phyloP scores from a whole-genome alignment of 2,113 vertebrate species.

The Phainopepla nitens region DNA sequence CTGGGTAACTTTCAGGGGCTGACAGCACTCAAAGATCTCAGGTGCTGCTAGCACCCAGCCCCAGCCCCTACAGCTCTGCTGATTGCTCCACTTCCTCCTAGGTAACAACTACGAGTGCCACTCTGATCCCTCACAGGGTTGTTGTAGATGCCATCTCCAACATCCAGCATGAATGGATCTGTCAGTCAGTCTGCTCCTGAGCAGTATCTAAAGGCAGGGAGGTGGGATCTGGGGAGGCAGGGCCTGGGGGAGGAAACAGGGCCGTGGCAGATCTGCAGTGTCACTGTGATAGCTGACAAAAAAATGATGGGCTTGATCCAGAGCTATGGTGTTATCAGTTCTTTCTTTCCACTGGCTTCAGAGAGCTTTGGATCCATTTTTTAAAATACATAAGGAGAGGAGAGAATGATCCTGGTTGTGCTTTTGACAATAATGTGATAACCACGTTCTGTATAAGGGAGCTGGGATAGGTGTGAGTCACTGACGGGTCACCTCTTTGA shows the following conservation, averaged over 20 bases:
- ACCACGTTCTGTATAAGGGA: neutral
- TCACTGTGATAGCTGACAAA: neutral
- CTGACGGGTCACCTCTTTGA: neutral
- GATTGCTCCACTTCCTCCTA: neutral
- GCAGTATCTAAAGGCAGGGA: neutral
- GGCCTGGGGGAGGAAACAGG: rapidly evolving
- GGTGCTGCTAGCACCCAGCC: neutral
- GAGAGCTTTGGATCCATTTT: neutral
- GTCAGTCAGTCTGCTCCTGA: neutral
- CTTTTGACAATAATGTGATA: neutral
- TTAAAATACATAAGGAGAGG: neutral
- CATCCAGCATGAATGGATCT: neutral
- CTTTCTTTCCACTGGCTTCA: neutral
- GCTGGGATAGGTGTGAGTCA: neutral
- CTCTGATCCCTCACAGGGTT: neutral
- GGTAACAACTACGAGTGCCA: neutral
- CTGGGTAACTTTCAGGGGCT: neutral
- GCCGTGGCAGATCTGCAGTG: rapidly evolving
- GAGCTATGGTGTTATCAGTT: neutral
- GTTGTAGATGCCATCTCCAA: neutral
- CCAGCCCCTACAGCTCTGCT: neutral
- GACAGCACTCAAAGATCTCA: neutral
- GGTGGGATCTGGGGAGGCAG: neutral
- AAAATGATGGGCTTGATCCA: neutral
- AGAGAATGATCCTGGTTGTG: neutral